Conservation (phyloP, 1,140 invertebrate genomes). For the Eulimnadia texana region DNA sequence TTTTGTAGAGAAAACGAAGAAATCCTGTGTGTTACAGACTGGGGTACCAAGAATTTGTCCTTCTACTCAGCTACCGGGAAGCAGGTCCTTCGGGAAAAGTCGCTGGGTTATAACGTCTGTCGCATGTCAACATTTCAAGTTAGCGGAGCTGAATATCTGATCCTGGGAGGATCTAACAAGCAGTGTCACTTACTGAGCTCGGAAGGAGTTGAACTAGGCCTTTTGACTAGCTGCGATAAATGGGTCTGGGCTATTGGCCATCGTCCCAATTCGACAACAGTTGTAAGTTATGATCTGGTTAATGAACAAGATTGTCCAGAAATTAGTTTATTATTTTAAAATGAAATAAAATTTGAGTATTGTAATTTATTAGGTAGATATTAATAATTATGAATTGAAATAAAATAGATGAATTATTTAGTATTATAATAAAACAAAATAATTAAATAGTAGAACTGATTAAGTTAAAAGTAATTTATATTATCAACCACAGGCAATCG, state of each 20-base stretch:
- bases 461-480: slow-evolving; percentile 9
- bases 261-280: slow-evolving; percentile 52
- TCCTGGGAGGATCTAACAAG: slow-evolving; percentile 71
- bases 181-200: slow-evolving; percentile 60
- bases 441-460: slow-evolving; percentile 13
- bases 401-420: too few relatives aligned
- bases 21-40: slow-evolving; percentile 79
- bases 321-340: too few relatives aligned
- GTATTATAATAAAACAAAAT: too few relatives aligned
- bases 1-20: slow-evolving; percentile 37
- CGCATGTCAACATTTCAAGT: slow-evolving; percentile 55
- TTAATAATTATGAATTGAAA: too few relatives aligned
- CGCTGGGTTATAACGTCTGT: slow-evolving; percentile 64
- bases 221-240: slow-evolving; percentile 52
- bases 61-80: slow-evolving; percentile 82
- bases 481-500: slow-evolving; percentile 52
- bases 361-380: too few relatives aligned
- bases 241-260: slow-evolving; percentile 77
- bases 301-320: too few relatives aligned
- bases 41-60: slow-evolving; percentile 68
- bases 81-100: slow-evolving; percentile 58
- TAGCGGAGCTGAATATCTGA: slow-evolving; percentile 57
- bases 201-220: slow-evolving; percentile 64
- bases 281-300: slow-evolving; percentile 37
- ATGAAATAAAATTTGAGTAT: too few relatives aligned